Conservation (phyloP, 92 coral and sea anemone species). For the Plumapathes pennacea region DNA sequence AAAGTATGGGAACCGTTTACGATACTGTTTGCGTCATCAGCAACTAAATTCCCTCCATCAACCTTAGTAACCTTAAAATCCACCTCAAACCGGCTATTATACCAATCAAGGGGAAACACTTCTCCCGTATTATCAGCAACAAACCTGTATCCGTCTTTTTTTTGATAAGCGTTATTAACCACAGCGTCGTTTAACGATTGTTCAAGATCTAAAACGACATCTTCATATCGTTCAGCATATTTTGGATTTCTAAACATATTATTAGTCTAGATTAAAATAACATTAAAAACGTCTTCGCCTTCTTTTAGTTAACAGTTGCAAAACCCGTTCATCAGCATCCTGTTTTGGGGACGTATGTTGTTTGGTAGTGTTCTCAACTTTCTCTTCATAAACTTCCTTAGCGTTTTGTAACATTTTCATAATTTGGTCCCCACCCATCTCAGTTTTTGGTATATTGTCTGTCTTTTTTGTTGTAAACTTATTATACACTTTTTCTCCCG, state of each 20-base stretch:
- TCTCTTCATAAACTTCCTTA: neutral
- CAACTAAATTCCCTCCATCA: neutral
- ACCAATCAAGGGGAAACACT: slow-evolving; percentile 27
- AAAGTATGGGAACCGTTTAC: slow-evolving; percentile 2
- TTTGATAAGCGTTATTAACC: slow-evolving; percentile 7
- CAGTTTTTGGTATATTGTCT: neutral
- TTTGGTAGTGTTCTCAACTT: neutral
- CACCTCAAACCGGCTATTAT: neutral
- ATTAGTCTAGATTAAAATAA: neutral
- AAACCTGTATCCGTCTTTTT: neutral
- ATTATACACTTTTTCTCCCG: slow-evolving; percentile 1
- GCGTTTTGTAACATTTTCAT: neutral
- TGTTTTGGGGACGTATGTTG: neutral
- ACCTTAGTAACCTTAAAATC: neutral
- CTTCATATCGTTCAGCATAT: slow-evolving; percentile 11
- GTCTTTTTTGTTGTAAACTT: neutral
- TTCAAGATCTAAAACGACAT: slow-evolving; percentile 8
- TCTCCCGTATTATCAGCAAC: slow-evolving; percentile 15
- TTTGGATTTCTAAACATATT: slow-evolving; percentile 15
- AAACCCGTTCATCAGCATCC: neutral
- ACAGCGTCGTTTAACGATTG: neutral
- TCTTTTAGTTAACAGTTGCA: neutral
- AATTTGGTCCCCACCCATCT: slow-evolving; percentile 5
- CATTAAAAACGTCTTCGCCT: neutral
- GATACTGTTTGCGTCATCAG: slow-evolving; percentile 7